Evolutionary conservation across 2,113 vertebrate species (phyloP), one percentile per base, ranked within the genome.

Genomic region (Phyllostomus hastatus): DNA sequence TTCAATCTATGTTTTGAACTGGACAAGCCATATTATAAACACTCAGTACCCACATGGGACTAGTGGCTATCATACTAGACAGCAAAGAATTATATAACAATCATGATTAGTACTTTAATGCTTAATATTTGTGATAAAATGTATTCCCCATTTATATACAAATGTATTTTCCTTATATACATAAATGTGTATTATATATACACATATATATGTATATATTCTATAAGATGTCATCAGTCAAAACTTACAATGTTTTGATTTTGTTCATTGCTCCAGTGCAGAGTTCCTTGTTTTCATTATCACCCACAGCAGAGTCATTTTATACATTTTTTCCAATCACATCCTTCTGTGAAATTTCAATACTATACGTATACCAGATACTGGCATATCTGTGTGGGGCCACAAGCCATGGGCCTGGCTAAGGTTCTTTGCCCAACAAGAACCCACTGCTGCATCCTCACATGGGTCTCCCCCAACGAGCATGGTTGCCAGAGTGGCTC

Each of bases 1-100:
- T 83, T 89, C 38, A 66, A 3, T 50, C 31, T 94, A 4, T 54
- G 7, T 88, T 96, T 97, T 84, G 73, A 90, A 73, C 24, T 88
- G 52, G 7, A 82, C 28, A 95, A 91, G 38, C 43, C 12, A 70
- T 22, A 81, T 73, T 88, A 85, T 35, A 91, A 24, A 5, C 72
- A 17, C 8, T 69, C 24, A 43, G 1, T 67, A 26, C 19, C 22
- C 31, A 38, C 31, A 24, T 66, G 61, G 88, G 31, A 28, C 5
- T 90, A 46, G 17, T 70, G 33, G 46, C 52, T 88, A 10, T 35
- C 17, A 26, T 85, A 12, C 2, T 66, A 22, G 73, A 52, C 64
- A 76, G 33, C n/a, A 87, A 89, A 90, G 24, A 82, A 46, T 84
- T 70, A 28, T 33, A 10, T 73, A 83, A 69, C 41, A 69, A 31